phyloP scores from a whole-genome alignment of 2,888 invertebrate genomes.

The Parthenolecanium corni region DNA sequence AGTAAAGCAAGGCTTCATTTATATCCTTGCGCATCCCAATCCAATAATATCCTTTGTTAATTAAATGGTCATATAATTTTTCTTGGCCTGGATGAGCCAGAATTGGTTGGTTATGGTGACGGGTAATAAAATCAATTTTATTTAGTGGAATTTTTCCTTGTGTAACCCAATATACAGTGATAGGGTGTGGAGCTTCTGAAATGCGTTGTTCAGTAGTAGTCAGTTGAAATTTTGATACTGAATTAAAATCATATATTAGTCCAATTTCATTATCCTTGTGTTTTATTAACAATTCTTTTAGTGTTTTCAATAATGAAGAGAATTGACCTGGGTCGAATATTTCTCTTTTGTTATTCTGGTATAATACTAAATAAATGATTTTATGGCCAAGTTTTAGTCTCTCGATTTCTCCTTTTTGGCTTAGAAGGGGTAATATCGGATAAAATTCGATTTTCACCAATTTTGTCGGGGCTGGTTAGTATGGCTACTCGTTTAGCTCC shows the following conservation, averaged over 20 bases:
- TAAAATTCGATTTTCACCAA: too few relatives aligned
- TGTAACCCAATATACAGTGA: neutral
- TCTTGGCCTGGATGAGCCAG: neutral
- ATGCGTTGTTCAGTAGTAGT: neutral
- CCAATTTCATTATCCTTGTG: neutral
- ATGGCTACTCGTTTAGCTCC: too few relatives aligned
- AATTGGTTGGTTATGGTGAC: neutral
- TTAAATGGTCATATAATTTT: neutral
- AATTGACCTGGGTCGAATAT: neutral
- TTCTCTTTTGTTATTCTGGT: neutral
- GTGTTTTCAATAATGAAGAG: neutral
- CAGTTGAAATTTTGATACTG: neutral
- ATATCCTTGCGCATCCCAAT: neutral
- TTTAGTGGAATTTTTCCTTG: neutral
- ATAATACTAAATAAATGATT: neutral
- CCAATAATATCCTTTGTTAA: neutral
- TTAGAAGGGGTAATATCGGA: too few relatives aligned
- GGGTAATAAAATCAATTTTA: neutral
- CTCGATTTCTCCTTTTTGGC: too few relatives aligned
- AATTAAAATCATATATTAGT: neutral
- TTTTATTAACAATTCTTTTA: neutral
- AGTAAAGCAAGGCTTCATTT: too few relatives aligned
- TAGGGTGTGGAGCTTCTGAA: neutral
- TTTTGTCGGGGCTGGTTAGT: too few relatives aligned
- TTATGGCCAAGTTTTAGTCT: too few relatives aligned